Conservation (phyloP, 2,888 invertebrate species). For the Protula sp. region DNA sequence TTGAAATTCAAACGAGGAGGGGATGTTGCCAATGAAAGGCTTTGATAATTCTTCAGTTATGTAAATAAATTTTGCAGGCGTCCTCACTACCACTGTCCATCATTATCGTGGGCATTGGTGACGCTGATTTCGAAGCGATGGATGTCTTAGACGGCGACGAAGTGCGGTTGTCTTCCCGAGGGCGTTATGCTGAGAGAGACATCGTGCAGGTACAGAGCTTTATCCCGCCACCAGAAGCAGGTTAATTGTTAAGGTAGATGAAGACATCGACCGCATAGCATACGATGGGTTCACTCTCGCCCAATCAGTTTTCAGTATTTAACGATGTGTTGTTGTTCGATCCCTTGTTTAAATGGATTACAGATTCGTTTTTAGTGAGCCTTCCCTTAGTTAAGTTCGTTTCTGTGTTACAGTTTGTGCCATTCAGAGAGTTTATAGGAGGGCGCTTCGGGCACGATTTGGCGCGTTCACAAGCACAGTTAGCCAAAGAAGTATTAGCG, state of each 20-base stretch:
- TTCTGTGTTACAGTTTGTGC: slow-evolving; percentile 24
- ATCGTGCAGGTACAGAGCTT: slow-evolving; percentile 37
- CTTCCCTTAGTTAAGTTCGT: too few species aligned
- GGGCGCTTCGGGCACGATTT: slow-evolving; percentile 43
- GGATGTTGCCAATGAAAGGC: neutral
- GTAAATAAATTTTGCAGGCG: slow-evolving; percentile 44
- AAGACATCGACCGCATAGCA: too few species aligned
- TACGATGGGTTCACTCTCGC: too few species aligned
- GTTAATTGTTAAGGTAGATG: too few species aligned
- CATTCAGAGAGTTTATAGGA: slow-evolving; percentile 28
- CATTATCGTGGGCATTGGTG: slow-evolving; percentile 52
- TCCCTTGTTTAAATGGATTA: too few species aligned
- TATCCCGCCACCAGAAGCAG: too few species aligned
- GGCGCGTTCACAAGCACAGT: slow-evolving; percentile 45
- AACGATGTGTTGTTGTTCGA: too few species aligned
- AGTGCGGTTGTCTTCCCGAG: slow-evolving; percentile 30
- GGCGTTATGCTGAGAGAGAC: slow-evolving; percentile 39
- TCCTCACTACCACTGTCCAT: slow-evolving; percentile 50
- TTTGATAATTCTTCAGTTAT: neutral
- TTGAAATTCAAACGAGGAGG: too few species aligned
- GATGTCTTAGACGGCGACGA: slow-evolving; percentile 42
- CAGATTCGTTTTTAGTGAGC: too few species aligned
- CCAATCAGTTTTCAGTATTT: too few species aligned
- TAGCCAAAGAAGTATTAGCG: slow-evolving; percentile 61
- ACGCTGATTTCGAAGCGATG: slow-evolving; percentile 50